A percentile compares a stretch with the other conserved stretches of the same genome.
Conservation (phyloP, 2,888 invertebrate species). For the Electrophaes corylata region DNA sequence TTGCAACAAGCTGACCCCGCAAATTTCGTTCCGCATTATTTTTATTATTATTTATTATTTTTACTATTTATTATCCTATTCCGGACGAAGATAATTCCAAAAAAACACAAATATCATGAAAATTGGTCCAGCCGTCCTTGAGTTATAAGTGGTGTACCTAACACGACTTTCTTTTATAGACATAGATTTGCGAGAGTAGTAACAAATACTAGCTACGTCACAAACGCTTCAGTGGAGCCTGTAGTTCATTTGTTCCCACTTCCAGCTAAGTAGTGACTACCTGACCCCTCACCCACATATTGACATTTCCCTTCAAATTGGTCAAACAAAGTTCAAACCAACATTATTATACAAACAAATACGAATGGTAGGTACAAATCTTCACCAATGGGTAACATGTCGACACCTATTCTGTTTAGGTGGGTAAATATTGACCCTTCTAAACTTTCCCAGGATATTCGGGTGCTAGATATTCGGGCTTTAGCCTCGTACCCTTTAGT, state of each 20-base stretch:
- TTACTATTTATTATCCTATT: too few relatives aligned
- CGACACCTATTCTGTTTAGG: constrained; percentile 70
- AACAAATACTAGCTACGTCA: background rate
- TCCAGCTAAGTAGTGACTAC: constrained; percentile 27
- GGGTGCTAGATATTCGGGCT: background rate
- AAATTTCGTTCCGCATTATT: too few relatives aligned
- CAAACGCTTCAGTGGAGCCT: constrained; percentile 9
- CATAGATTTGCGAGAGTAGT: too few relatives aligned
- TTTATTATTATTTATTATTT: too few relatives aligned
- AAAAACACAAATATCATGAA: too few relatives aligned
- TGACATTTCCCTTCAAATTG: constrained; percentile 62
- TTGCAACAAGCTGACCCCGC: too few relatives aligned
- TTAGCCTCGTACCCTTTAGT: background rate
- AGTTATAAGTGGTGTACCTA: too few relatives aligned
- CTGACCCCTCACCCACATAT: constrained; percentile 64
- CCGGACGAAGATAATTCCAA: too few relatives aligned
- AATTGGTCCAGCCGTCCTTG: too few relatives aligned
- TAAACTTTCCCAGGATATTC: constrained; percentile 65
- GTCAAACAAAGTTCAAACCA: constrained; percentile 49
- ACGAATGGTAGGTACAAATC: constrained; percentile 55
- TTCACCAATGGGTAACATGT: constrained; percentile 59
- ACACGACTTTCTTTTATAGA: too few relatives aligned
- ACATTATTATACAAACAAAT: constrained; percentile 52
- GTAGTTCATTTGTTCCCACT: constrained; percentile 13
- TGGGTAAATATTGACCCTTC: constrained; percentile 63